Percentiles rank a stretch among this genome's conserved stretches.
phyloP scores from a whole-genome alignment of 2,113 vertebrate species.

The Elephas maximus region DNA sequence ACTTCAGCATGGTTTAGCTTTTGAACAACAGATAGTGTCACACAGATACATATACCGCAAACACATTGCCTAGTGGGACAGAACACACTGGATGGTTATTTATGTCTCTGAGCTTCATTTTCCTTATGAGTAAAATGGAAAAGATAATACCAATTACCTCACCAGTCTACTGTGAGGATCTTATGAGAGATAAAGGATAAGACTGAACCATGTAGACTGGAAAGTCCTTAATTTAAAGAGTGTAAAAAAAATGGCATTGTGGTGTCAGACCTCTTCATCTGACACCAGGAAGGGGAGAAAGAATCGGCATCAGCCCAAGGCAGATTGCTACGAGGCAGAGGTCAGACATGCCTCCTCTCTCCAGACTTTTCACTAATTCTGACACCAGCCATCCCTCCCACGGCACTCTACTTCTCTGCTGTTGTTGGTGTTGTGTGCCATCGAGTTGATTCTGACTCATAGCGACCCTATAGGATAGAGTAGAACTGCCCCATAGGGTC shows the following conservation, averaged over 20 bases:
- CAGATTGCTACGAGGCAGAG: not conserved
- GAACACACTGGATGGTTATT: not conserved
- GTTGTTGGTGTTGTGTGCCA: too few relatives aligned
- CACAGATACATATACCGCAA: not conserved
- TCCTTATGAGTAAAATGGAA: not conserved
- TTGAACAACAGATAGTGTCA: not conserved
- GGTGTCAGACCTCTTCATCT: not conserved
- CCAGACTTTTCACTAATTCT: not conserved
- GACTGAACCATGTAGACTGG: not conserved
- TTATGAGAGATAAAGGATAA: not conserved
- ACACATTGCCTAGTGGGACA: not conserved
- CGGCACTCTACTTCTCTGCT: not conserved
- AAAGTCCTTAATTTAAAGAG: not conserved
- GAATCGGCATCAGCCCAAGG: not conserved
- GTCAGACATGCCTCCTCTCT: not conserved
- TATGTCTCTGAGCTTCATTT: conserved; percentile 24
- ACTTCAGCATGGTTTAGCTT: not conserved
- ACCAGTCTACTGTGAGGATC: not conserved
- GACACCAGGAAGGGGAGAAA: not conserved
- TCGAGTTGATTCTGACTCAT: too few relatives aligned
- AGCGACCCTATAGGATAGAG: too few relatives aligned
- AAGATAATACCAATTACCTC: not conserved
- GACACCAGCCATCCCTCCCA: not conserved
- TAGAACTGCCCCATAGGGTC: too few relatives aligned
- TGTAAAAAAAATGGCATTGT: not conserved